Evolutionary conservation across 2,888 invertebrate species (phyloP).

Genomic region (Patella ulyssiponensis): DNA sequence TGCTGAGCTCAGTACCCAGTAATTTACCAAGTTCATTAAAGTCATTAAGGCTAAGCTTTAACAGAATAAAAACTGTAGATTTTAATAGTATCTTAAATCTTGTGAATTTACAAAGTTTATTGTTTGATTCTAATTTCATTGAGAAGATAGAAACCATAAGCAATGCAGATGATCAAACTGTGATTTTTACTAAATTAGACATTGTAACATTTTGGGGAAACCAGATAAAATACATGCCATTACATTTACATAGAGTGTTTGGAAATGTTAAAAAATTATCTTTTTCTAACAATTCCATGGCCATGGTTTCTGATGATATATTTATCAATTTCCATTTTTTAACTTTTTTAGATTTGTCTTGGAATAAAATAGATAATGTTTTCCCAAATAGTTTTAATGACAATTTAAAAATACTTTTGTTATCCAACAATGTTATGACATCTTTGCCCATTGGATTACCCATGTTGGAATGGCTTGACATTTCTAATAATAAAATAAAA

Average conservation of each 20-base stretch:
- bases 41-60: conserved; percentile 24
- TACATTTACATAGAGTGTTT: conserved; percentile 12
- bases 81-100: conserved; percentile 16
- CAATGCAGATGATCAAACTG: neutral
- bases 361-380: conserved; percentile 36
- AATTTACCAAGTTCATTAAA: conserved; percentile 23
- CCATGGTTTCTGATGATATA: conserved; percentile 15
- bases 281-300: conserved; percentile 32
- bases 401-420: conserved; percentile 37
- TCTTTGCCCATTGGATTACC: conserved; percentile 37
- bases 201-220: conserved; percentile 27
- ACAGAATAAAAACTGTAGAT: conserved; percentile 22
- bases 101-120: conserved; percentile 11
- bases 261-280: conserved; percentile 22
- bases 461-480: conserved; percentile 45
- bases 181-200: conserved; percentile 17
- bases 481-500: conserved; percentile 41
- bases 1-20: conserved; percentile 25
- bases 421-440: conserved; percentile 38
- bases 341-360: conserved; percentile 38
- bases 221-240: conserved; percentile 20
- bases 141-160: neutral
- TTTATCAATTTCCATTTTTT: conserved; percentile 27
- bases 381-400: conserved; percentile 31
- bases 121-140: conserved; percentile 25